A percentile compares a stretch with the other conserved stretches of the same genome.
Evolutionary conservation across 2,888 invertebrate genomes (phyloP).

Genomic region (Protonemura montana): DNA sequence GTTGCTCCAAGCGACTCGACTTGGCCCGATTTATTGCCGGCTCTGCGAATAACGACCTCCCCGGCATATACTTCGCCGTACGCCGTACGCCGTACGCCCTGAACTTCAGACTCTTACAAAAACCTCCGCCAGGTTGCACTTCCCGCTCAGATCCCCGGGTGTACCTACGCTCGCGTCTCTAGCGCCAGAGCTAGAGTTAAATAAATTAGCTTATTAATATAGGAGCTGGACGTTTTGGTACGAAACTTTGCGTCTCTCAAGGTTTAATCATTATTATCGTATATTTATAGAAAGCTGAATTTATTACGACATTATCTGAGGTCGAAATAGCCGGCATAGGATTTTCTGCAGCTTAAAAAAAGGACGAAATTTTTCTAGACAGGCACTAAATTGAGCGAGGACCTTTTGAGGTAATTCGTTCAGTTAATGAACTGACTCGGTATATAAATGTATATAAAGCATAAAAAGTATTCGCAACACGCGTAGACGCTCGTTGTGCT

Average conservation of each 20-base stretch:
- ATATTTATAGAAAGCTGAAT: slow-evolving; percentile 12
- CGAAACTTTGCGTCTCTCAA: slow-evolving; percentile 12
- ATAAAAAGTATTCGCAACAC: not conserved
- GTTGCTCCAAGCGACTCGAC: not conserved
- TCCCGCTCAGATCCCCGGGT: not conserved
- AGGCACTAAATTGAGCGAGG: not conserved
- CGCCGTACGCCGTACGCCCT: not conserved
- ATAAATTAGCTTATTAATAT: slow-evolving; percentile 12
- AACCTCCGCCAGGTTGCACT: not conserved
- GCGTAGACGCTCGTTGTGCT: not conserved
- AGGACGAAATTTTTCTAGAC: slow-evolving; percentile 12
- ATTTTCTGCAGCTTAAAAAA: slow-evolving; percentile 12
- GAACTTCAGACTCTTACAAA: not conserved
- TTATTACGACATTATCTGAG: not conserved
- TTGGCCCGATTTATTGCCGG: slow-evolving; percentile 18
- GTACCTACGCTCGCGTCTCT: not conserved
- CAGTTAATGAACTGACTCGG: not conserved
- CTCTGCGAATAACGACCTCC: not conserved
- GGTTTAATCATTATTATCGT: slow-evolving; percentile 4
- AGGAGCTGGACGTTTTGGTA: not conserved
- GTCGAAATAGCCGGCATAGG: not conserved
- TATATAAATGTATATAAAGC: no score
- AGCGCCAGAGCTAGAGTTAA: not conserved
- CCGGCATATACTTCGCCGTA: no score
- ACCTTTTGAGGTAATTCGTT: not conserved